Base-by-base conservation (phyloP, 2,888 invertebrate genomes). In the Nephrotoma appendiculata region DNA sequence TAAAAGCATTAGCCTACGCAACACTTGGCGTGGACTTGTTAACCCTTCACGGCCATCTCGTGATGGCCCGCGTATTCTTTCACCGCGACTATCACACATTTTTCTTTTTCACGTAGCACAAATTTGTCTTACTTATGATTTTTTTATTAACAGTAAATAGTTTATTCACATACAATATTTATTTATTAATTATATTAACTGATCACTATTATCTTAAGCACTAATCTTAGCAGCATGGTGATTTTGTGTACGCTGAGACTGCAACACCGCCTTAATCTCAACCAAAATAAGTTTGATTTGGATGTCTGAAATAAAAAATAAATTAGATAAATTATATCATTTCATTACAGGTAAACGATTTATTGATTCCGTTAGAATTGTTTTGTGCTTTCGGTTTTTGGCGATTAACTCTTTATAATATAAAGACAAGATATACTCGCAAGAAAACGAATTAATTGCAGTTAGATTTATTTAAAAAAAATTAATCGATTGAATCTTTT, bases 1-100 rank as follows among this genome's bases (percentile, higher is more conserved):
- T 89, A 98, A 92, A 86, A 97, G 93, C 90, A 98, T 93, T 88
- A 98, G 93, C 52, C 95, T 93, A 2, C 95, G 92, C 86, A 95
- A 90, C 19, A 95, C 95, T 88, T 95, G 93, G 88, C 95, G 93
- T 83, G 95, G 95, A 90, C 95, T 95, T 89, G 94, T 93, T 89
- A 95, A 92, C 90, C 92, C 90, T 90, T 92, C 88, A 90, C 94
- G 91, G 90, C 94, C 92, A 92, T 94, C 92, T 90, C 94, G 89
- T 91, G 91, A 91, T 91, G 94, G 89, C 93, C 92, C 93, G 93
- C 96, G 93, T 89, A 96, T 95, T 87, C 96, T 93, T 90, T 95
- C 95, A 9, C 71, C 71, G 88, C 95, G 94, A 89, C 95, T 94
- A 90, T 95, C 95, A 89, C 94, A 94, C 95, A 95, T 95, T 6